Percentiles rank a stretch among this genome's conserved stretches.
phyloP scores from a whole-genome alignment of 2,797 vertebrate species.

The Periparus ater region DNA sequence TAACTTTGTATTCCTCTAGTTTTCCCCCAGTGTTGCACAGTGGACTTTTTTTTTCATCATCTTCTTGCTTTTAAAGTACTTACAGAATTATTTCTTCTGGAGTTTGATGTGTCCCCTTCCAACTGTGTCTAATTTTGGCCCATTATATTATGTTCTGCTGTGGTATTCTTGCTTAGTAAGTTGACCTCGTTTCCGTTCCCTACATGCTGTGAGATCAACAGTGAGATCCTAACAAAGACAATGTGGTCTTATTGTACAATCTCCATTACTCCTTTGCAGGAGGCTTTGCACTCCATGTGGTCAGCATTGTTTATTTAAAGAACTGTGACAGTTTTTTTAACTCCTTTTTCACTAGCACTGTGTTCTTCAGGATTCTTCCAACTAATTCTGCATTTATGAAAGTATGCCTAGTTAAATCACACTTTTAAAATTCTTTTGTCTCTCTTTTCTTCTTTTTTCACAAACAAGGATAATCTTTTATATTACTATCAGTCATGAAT shows the following conservation, averaged over 20 bases:
- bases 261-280: conserved; percentile 12
- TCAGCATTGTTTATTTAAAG: conserved; percentile 24
- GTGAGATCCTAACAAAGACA: not conserved
- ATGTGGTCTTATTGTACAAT: conserved; percentile 3
- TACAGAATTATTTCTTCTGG: not conserved
- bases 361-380: not conserved
- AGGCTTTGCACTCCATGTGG: not conserved
- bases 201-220: conserved; percentile 15
- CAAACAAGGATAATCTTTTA: not conserved
- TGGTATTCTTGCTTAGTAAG: conserved; percentile 9
- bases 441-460: not conserved
- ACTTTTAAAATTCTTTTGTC: not conserved
- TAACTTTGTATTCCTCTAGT: not conserved
- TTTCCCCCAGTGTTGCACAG: not conserved
- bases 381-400: not conserved
- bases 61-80: not conserved
- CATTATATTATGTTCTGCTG: not conserved
- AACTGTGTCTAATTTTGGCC: conserved; percentile 25
- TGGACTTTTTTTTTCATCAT: not conserved
- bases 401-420: not conserved
- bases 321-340: not conserved
- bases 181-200: conserved; percentile 35
- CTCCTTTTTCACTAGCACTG: not conserved
- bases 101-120: conserved; percentile 8
- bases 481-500: not conserved